Evolutionary conservation across 2,888 invertebrate genomes (phyloP), one percentile per base, ranked within the genome.

Genomic region (Thymelicus sylvestris): DNA sequence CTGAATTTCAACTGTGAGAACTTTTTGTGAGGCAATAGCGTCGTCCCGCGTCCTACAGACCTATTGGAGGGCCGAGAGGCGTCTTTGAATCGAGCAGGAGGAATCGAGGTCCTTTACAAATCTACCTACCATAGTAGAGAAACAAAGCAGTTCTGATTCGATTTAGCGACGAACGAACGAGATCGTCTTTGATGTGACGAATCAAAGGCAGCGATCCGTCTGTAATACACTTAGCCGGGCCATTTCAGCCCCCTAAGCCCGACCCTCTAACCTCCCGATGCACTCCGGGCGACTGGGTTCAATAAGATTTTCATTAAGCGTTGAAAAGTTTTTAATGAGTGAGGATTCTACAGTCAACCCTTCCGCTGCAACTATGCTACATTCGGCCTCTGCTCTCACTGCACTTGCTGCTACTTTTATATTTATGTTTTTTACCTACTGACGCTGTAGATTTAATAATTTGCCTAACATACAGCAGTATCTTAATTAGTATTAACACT

Each of bases 131-230:
- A 44, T 64, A 64, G 79, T 84, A 83, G 83, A 84, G 89, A 89
- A 91, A 92, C 92, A 92, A 92, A 92, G 91, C 91, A 81, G 79
- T 79, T 77, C 86, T 91, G 90, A 93, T 92, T 92, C 91, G 92
- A 92, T 92, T 92, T 90, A 87, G 87, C 84, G 84, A 77, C 83
- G 89, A 89, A 86, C 86, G 89, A 89, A 87, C 87, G 83, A 83
- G 88, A 89, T 90, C 91, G 90, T 91, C 93, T 93, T 93, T 93
- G 93, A 93, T 93, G 93, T 92, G 90, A 91, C 92, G 90, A 93
- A 93, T 92, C 93, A 92, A 91, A 92, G 91, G 92, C 91, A 93
- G 86, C 90, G 92, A 92, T 92, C 92, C 91, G 86, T 81, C 87
- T 87, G 91, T 93, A 93, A 93, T 92, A 92, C 90, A 93, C 89